A percentile compares a stretch with the other conserved stretches of the same genome.
Evolutionary conservation across 2,113 vertebrate species (phyloP).

Genomic region (Heloderma charlesbogerti): DNA sequence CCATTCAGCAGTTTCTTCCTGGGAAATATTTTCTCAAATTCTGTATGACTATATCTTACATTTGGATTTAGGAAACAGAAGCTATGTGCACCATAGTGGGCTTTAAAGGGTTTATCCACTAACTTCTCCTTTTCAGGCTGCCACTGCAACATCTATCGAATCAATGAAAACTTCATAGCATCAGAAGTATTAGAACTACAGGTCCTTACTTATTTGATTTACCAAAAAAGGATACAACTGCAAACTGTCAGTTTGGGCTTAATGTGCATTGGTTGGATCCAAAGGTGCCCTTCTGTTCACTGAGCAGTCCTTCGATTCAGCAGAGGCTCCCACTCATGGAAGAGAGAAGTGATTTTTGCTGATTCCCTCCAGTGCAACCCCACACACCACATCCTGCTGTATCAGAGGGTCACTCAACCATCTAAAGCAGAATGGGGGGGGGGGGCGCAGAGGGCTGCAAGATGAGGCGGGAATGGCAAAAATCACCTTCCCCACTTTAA

Average conservation of each 20-base stretch:
- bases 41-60: conserved; percentile 47
- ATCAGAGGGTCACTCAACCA: no score
- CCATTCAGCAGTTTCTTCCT: conserved; percentile 29
- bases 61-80: conserved; percentile 19
- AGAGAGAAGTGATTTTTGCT: background rate
- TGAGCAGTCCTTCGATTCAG: background rate
- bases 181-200: background rate
- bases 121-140: background rate
- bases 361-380: background rate
- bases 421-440: no score
- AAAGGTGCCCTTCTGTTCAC: background rate
- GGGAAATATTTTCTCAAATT: conserved; percentile 1
- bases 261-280: background rate
- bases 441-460: no score
- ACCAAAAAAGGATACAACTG: background rate
- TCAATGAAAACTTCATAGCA: background rate
- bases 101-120: background rate
- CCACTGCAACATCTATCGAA: background rate
- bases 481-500: no score
- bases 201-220: background rate
- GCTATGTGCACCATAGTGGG: background rate
- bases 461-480: no score
- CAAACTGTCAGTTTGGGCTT: background rate
- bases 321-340: background rate
- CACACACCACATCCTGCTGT: background rate